A percentile compares a stretch with the other conserved stretches of the same genome.
Conservation (phyloP, 2,113 vertebrate genomes). For the Murina feae region DNA sequence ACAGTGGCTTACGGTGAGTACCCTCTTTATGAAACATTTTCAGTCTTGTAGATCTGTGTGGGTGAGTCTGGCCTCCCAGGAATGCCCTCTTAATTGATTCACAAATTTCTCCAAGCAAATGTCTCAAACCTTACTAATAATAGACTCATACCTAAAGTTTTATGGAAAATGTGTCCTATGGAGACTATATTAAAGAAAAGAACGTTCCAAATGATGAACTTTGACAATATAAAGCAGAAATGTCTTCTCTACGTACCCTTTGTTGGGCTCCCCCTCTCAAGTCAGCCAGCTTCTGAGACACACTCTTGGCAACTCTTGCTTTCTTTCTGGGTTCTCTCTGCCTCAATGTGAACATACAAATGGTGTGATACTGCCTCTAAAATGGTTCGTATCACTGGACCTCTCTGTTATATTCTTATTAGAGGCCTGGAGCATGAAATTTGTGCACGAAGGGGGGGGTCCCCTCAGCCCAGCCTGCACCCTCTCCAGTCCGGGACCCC, state of each 20-base stretch:
- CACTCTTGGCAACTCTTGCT: not conserved
- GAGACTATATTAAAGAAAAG: not conserved
- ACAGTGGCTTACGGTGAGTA: not conserved
- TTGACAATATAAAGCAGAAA: not conserved
- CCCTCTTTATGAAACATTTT: not conserved
- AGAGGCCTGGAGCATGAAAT: no score
- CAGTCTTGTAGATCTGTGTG: not conserved
- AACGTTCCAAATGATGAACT: not conserved
- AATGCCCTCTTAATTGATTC: not conserved
- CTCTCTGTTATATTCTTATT: not conserved
- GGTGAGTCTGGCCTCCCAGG: not conserved
- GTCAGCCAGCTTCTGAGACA: not conserved
- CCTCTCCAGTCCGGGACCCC: no score
- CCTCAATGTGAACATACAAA: accelerated
- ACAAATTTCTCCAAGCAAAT: not conserved
- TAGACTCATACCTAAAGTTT: not conserved
- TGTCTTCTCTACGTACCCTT: not conserved
- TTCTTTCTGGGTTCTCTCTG: not conserved
- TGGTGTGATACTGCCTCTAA: no score
- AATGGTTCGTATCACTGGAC: not conserved
- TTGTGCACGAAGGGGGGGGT: no score
- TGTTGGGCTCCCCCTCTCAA: not conserved
- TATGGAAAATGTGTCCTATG: not conserved
- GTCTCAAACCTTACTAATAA: not conserved
- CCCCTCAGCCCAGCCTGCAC: no score